Base-by-base conservation (phyloP, 2,888 invertebrate species). In the Mythimna impura region DNA sequence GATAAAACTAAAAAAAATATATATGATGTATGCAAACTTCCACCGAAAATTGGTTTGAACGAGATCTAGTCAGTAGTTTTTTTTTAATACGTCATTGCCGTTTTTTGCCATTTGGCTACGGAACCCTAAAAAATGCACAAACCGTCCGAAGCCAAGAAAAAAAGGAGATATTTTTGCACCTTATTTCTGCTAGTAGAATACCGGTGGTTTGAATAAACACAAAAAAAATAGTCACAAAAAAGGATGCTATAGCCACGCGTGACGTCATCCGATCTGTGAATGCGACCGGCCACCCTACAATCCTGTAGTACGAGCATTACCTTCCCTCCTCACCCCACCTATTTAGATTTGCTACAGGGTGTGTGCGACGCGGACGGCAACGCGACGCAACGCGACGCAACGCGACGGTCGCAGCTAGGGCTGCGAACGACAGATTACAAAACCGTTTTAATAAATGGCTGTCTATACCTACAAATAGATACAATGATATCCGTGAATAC, bases 351-450 rank as follows among this genome's bases (percentile, higher is more conserved):
- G 22, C 70, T 67, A 50, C 14, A 76, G 57, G 34, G 30, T 73
- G 73, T 50, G 75, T 54, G 17, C 47, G 47, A 47, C n/a, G 50
- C 50, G 20, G 30, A 30, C 30, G 30, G 8, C 40, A 8, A 43
- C 10, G 54, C 36, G 50, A 52, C 25, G 17, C n/a, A n/a, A n/a
- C n/a, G n/a, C n/a, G n/a, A n/a, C n/a, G 8, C 40, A 8, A 43
- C 10, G 54, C 36, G 50, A 52, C 25, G 17, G 50, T 43, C 36
- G 30, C 47, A 62, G 20, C 17, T 55, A 71, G 71, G 71, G 62
- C 50, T 78, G 62, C 40, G n/a, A 43, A 40, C 50, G 62, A 78
- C 78, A 72, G 79, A 78, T 76, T 78, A 25, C n/a, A n/a, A 78
- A 78, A 43, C 30, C 54, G 30, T 61, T 77, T 30, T 72, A 20